Percentiles rank a stretch among this genome's conserved stretches.
Evolutionary conservation across 2,113 vertebrate genomes (phyloP).

Genomic region (Macaca mulatta): DNA sequence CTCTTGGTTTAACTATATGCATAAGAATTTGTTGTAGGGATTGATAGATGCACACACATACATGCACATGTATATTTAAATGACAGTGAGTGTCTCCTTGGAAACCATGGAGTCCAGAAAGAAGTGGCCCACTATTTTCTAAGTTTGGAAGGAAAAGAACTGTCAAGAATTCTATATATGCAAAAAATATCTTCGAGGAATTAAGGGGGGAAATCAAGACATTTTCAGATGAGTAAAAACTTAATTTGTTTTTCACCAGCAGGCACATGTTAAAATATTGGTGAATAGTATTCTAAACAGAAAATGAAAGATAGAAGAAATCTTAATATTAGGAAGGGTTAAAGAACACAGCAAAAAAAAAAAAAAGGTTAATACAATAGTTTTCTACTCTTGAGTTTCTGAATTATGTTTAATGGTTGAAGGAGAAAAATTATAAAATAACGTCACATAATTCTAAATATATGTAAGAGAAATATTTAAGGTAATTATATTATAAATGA

Average conservation of each 20-base stretch:
- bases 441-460: not conserved
- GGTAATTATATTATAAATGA: not conserved
- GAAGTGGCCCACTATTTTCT: not conserved
- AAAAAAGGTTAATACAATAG: not conserved
- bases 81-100: not conserved
- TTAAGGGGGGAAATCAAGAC: not conserved
- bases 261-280: not conserved
- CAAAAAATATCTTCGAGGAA: not conserved
- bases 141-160: not conserved
- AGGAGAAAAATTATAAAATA: not conserved
- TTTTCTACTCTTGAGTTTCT: not conserved
- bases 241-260: not conserved
- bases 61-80: not conserved
- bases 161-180: not conserved
- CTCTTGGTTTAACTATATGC: not conserved
- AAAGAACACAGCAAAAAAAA: not conserved
- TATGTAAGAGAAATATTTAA: not conserved
- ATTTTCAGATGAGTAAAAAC: not conserved
- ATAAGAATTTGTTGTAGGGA: not conserved
- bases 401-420: not conserved
- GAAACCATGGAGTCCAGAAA: not conserved
- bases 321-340: not conserved
- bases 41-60: too few relatives aligned
- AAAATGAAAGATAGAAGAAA: not conserved
- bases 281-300: not conserved